Conservation (phyloP, 2,888 invertebrate genomes). For the Leptopilina syphax region DNA sequence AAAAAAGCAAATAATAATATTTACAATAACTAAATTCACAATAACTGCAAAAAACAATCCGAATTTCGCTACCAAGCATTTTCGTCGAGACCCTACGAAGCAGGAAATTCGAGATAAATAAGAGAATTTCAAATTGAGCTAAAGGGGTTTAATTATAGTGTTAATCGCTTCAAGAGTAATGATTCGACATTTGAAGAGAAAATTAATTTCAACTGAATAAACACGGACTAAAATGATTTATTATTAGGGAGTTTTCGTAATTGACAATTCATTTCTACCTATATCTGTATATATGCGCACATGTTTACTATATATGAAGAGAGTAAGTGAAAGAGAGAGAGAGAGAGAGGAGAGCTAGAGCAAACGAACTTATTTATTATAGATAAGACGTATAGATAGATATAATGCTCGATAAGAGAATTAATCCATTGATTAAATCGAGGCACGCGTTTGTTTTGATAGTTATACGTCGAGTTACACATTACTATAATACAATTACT, state of each 20-base stretch:
- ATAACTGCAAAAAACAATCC: too few species aligned
- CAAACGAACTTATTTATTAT: too few species aligned
- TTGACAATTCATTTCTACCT: neutral
- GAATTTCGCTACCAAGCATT: too few species aligned
- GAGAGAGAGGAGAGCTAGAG: too few species aligned
- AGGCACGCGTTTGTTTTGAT: neutral
- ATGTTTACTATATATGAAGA: too few species aligned
- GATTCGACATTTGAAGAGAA: neutral
- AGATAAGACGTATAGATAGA: too few species aligned
- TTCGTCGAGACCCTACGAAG: neutral
- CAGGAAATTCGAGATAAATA: neutral
- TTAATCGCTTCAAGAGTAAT: neutral
- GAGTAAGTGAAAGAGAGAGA: too few species aligned
- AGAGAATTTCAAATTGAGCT: neutral
- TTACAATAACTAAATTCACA: too few species aligned
- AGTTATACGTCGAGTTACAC: neutral
- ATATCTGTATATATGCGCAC: neutral
- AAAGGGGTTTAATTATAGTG: neutral
- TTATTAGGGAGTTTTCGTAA: neutral
- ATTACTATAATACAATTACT: constrained; percentile 5
- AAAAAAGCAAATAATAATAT: too few species aligned
- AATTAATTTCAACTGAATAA: neutral
- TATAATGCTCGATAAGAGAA: too few species aligned
- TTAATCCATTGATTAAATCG: too few species aligned
- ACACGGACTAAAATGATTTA: neutral